Conservation (phyloP, 1,140 invertebrate genomes). For the Cyphomyrmex costatus region DNA sequence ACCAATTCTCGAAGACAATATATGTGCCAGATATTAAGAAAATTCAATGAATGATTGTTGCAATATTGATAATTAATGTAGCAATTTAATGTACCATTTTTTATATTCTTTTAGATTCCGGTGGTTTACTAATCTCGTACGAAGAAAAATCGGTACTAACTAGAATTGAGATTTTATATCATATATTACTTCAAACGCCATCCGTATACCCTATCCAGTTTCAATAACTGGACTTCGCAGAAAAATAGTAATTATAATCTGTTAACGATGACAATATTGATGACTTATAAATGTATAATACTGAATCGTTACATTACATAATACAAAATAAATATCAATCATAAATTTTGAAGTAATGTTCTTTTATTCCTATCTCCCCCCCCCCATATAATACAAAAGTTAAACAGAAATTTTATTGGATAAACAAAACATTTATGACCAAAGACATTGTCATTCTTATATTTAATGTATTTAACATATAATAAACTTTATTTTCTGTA, state of each 20-base stretch:
- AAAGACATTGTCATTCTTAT: too few relatives aligned
- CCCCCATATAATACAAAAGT: too few relatives aligned
- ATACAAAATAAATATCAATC: background rate
- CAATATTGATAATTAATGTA: background rate
- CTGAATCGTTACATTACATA: background rate
- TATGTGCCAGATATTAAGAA: too few relatives aligned
- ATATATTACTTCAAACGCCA: constrained; percentile 88
- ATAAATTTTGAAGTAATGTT: background rate
- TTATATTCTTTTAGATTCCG: constrained; percentile 86
- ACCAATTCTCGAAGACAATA: constrained; percentile 88
- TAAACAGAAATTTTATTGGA: too few relatives aligned
- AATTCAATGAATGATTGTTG: too few relatives aligned
- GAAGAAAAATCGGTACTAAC: background rate
- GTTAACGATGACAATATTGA: background rate
- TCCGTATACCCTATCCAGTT: constrained; percentile 92
- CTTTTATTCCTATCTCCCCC: background rate
- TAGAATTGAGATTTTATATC: constrained; percentile 91
- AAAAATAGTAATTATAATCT: too few relatives aligned
- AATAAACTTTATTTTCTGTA: too few relatives aligned
- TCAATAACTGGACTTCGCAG: constrained; percentile 54
- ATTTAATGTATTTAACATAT: too few relatives aligned
- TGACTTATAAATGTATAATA: constrained; percentile 1
- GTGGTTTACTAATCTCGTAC: constrained; percentile 86
- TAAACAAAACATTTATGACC: too few relatives aligned
- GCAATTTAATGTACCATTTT: constrained; percentile 13